A percentile compares a stretch with the other conserved stretches of the same genome.
These are phyloP conservation scores for Pollicipes pollicipes DNA, from an alignment of 1,140 invertebrate genomes.

Conservation along the genomic window DNA sequence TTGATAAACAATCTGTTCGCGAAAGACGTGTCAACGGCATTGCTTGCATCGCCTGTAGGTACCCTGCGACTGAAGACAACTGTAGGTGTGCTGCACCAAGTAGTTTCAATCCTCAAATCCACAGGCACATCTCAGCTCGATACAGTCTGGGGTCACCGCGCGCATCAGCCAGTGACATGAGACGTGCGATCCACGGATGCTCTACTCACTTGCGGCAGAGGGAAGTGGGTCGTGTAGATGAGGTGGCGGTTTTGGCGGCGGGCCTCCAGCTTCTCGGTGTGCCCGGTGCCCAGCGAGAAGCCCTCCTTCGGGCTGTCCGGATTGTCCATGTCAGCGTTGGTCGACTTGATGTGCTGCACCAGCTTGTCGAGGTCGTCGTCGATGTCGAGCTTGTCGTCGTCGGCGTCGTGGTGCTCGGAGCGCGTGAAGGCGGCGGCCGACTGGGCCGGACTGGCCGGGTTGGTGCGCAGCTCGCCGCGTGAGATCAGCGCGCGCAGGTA, in stretches of 20 bases:
- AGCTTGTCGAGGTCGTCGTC: conserved; percentile 80
- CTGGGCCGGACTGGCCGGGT: not conserved
- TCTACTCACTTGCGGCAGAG: conserved; percentile 47
- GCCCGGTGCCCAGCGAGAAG: not conserved
- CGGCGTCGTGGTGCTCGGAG: conserved; percentile 22
- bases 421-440: not conserved
- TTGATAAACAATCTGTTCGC: no score
- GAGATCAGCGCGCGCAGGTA: conserved; percentile 96
- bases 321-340: conserved; percentile 21
- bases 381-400: conserved; percentile 58
- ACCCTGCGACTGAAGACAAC: no score
- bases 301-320: conserved; percentile 4
- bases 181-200: no score
- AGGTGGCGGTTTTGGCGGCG: conserved; percentile 42
- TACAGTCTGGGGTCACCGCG: no score
- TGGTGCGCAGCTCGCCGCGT: conserved; percentile 56
- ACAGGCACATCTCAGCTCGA: no score
- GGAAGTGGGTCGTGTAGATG: conserved; percentile 79
- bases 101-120: no score
- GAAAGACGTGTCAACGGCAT: no score
- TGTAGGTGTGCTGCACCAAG: no score
- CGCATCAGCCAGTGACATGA: no score
- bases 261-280: conserved; percentile 15
- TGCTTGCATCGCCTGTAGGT: no score
- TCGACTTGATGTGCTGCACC: conserved; percentile 75